Conservation (phyloP, 92 coral and sea anemone genomes). For the Actinostola sp. region DNA sequence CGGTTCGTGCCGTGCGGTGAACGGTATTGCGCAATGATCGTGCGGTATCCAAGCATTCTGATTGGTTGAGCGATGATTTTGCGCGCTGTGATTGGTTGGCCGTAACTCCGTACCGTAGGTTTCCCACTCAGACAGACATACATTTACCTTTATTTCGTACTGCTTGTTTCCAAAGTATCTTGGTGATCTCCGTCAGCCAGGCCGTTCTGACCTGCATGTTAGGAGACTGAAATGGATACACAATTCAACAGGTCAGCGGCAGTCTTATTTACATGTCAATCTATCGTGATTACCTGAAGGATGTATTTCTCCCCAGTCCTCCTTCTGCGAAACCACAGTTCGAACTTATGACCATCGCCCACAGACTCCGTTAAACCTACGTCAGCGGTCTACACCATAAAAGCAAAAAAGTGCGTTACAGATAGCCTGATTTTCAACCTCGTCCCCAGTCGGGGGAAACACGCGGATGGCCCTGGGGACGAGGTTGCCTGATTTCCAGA, state of each 20-base stretch:
- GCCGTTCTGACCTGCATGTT: constrained; percentile 82
- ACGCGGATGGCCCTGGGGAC: too few species aligned
- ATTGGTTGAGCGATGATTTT: too few species aligned
- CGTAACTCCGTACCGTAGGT: too few species aligned
- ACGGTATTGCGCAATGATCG: too few species aligned
- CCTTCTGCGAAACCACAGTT: constrained; percentile 93
- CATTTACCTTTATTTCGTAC: constrained; percentile 90
- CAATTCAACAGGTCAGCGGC: constrained; percentile 6
- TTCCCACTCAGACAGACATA: too few species aligned
- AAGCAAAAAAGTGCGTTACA: not conserved
- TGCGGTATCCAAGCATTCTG: too few species aligned
- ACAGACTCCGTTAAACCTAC: constrained; percentile 91
- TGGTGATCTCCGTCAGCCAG: constrained; percentile 95
- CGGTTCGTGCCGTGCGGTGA: too few species aligned
- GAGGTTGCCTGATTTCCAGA: too few species aligned
- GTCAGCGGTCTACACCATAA: constrained; percentile 77
- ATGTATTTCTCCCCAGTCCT: constrained; percentile 79
- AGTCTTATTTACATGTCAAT: not conserved
- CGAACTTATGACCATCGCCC: constrained; percentile 92
- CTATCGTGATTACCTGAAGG: constrained; percentile 75
- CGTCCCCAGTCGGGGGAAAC: too few species aligned
- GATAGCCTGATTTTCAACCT: too few species aligned
- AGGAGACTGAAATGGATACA: constrained; percentile 75
- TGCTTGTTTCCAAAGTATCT: constrained; percentile 96
- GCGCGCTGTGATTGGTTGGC: too few species aligned